Evolutionary conservation across 2,113 vertebrate genomes (phyloP), one percentile per base, ranked within the genome.

Genomic region (Apteryx mantelli): DNA sequence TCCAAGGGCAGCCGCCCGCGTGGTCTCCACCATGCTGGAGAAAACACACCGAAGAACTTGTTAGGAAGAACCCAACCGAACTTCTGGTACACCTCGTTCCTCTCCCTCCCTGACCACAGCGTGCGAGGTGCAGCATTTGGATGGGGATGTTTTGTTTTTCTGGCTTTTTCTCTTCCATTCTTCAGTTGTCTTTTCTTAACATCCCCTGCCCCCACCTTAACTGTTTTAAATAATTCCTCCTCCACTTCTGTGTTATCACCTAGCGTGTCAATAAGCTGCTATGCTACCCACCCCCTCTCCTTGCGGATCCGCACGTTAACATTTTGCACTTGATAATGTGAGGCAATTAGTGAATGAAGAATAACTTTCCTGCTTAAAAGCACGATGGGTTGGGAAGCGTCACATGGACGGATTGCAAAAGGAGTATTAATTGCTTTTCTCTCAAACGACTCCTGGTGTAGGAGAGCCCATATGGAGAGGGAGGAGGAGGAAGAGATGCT

Each of bases 311-410:
- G 88, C 91, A 28, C 66, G 30, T 64, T 90, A 70, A 68, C 93
- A 26, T 71, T 89, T 66, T 19, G 82, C 93, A 36, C 75, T 79
- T 34, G 11, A 63, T 75, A 88, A 95, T 42, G 94, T 6, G 75
- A 91, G 28, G 96, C 95, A 95, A 94, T 97, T 97, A 97, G 95
- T 97, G 97, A 97, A 96, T 97, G 96, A 88, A 94, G 95, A 88
- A 95, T 25, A 86, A 93, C 87, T 91, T 89, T 40, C 74, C 93
- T 77, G 3, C 82, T 70, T 22, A 15, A 55, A 77, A 89, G 63
- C 91, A 17, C 17, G 79, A 68, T 9, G 84, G 89, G 22, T 36
- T 17, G 38, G 93, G 96, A 83, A 78, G 91, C 87, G 25, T 89
- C 91, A 24, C 93, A 28, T 4, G 93, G 73, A 4, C 2, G 88